Conservation (phyloP, 2,888 invertebrate genomes). For the Chalcosyrphus nemorum region DNA sequence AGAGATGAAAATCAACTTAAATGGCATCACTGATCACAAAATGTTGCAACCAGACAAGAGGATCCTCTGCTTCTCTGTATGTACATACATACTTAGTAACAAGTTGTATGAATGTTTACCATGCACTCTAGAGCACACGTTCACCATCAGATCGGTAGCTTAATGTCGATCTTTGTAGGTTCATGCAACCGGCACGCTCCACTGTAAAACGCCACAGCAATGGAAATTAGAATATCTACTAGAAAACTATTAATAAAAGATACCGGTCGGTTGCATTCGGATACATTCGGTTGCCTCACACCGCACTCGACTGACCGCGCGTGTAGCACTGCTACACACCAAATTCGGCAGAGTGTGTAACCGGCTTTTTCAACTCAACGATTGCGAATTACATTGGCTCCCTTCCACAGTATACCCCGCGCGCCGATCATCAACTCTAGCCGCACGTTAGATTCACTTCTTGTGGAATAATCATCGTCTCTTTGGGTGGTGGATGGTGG, state of each 20-base stretch:
- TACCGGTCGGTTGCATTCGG: slow-evolving; percentile 82
- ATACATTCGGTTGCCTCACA: slow-evolving; percentile 82
- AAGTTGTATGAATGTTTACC: not conserved
- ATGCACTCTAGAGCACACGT: slow-evolving; percentile 18
- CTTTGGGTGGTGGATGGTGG: slow-evolving; percentile 45
- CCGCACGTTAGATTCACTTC: slow-evolving; percentile 31
- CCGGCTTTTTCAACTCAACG: slow-evolving; percentile 70
- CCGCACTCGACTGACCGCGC: slow-evolving; percentile 82
- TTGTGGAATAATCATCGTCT: slow-evolving; percentile 44
- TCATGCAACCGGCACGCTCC: slow-evolving; percentile 72
- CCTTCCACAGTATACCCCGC: not conserved
- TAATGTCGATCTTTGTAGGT: slow-evolving; percentile 63
- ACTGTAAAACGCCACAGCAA: slow-evolving; percentile 62
- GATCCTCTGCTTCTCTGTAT: not conserved
- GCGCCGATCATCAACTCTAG: not conserved
- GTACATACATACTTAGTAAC: not conserved
- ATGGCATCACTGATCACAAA: slow-evolving; percentile 64
- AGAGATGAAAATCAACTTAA: slow-evolving; percentile 47
- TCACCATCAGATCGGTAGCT: not conserved
- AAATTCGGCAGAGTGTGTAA: slow-evolving; percentile 73
- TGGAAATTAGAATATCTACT: slow-evolving; percentile 71
- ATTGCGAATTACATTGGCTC: slow-evolving; percentile 59
- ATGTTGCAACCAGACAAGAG: slow-evolving; percentile 8
- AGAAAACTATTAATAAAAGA: slow-evolving; percentile 73
- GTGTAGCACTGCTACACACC: slow-evolving; percentile 76